Evolutionary conservation across 2,113 vertebrate species (phyloP).

Genomic region (Coptodon rendalli): DNA sequence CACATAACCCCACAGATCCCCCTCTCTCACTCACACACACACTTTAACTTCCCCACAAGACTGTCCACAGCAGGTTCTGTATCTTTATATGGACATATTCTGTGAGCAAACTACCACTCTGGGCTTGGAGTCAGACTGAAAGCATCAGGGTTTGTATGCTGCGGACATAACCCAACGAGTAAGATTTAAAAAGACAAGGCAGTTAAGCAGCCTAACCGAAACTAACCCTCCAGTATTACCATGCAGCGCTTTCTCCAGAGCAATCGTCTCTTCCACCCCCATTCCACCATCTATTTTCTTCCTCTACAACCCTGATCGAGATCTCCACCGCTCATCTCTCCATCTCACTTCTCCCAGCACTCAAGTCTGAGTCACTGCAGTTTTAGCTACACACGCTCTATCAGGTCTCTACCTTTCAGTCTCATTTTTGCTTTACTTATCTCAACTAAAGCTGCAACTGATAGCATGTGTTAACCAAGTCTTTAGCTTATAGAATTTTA

Average conservation of each 20-base stretch:
- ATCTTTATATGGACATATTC: constrained; percentile 27
- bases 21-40: not conserved
- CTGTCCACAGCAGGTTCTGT: not conserved
- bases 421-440: not conserved
- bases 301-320: not conserved
- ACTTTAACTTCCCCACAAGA: not conserved
- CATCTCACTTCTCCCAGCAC: constrained; percentile 6
- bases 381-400: not conserved
- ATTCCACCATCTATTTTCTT: not conserved
- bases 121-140: not conserved
- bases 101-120: not conserved
- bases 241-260: not conserved
- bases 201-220: not conserved
- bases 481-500: not conserved
- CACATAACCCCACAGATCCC: not conserved
- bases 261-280: constrained; percentile 1
- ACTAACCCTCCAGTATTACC: not conserved
- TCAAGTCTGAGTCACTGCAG: constrained; percentile 23
- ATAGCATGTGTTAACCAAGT: not conserved
- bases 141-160: not conserved
- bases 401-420: not conserved
- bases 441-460: not conserved
- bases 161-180: not conserved
- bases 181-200: not conserved
- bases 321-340: not conserved